These are phyloP conservation scores for Spodoptera litura DNA, from an alignment of 1,140 invertebrate species.

Conservation along the genomic window DNA sequence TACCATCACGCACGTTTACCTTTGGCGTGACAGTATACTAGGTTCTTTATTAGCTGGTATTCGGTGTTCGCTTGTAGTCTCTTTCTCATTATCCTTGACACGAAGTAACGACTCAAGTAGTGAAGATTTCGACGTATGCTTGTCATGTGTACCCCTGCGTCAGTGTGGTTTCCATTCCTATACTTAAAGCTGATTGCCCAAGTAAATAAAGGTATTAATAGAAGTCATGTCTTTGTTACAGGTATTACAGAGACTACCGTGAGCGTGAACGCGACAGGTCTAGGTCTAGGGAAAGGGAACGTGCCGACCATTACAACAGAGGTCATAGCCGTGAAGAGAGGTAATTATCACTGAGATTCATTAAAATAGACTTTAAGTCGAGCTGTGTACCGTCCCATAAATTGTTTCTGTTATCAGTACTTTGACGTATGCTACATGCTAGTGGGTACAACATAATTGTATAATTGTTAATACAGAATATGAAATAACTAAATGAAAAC, in stretches of 20 bases:
- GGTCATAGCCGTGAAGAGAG: constrained; percentile 91
- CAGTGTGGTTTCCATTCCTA: neutral
- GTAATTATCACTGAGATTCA: constrained; percentile 78
- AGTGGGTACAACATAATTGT: too few relatives aligned
- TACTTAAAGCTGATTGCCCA: neutral
- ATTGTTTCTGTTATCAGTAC: too few relatives aligned
- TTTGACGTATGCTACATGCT: too few relatives aligned
- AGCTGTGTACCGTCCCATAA: too few relatives aligned
- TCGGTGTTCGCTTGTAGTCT: constrained; percentile 5
- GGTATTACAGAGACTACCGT: constrained; percentile 87
- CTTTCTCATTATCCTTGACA: neutral
- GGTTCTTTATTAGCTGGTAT: neutral
- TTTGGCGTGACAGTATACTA: constrained; percentile 10
- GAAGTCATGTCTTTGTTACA: constrained; percentile 58
- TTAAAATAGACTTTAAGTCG: too few relatives aligned
- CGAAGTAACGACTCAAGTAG: neutral
- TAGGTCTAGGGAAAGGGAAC: constrained; percentile 85
- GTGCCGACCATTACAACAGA: constrained; percentile 85
- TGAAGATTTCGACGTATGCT: neutral
- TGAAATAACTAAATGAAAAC: too few relatives aligned
- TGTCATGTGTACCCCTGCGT: neutral
- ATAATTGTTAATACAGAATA: too few relatives aligned
- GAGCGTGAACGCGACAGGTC: constrained; percentile 87
- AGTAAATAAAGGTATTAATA: neutral
- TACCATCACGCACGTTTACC: constrained; percentile 32